Evolutionary conservation across 2,888 invertebrate genomes (phyloP).

Genomic region (Notodonta ziczac): DNA sequence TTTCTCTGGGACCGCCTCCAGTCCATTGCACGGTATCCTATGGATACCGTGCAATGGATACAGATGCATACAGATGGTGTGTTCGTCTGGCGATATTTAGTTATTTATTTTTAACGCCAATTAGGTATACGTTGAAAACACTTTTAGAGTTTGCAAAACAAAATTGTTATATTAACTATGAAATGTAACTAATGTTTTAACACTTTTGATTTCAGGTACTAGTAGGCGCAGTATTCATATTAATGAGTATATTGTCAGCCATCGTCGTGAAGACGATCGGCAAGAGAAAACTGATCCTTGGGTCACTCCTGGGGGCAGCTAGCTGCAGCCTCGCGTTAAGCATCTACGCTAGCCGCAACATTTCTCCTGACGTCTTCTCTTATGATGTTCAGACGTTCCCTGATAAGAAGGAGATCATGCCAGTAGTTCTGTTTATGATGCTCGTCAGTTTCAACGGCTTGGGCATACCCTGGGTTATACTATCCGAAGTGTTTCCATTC

Average conservation of each 20-base stretch:
- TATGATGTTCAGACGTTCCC: constrained; percentile 69
- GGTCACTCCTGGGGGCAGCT: constrained; percentile 61
- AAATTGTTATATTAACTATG: too few species aligned
- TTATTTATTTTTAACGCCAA: too few species aligned
- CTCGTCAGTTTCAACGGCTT: constrained; percentile 66
- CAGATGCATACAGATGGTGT: too few species aligned
- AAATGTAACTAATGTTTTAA: not conserved
- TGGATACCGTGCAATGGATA: too few species aligned
- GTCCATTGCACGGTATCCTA: too few species aligned
- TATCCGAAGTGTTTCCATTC: constrained; percentile 85
- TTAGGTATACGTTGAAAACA: too few species aligned
- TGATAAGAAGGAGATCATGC: constrained; percentile 65
- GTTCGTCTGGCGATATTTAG: too few species aligned
- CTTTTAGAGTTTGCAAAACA: too few species aligned
- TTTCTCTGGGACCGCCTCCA: too few species aligned
- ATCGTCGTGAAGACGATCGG: constrained; percentile 65
- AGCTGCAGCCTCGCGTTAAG: constrained; percentile 63
- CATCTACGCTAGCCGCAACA: constrained; percentile 55
- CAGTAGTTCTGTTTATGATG: constrained; percentile 69
- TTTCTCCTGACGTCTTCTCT: constrained; percentile 62
- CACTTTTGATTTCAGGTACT: constrained; percentile 58
- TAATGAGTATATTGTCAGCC: constrained; percentile 68
- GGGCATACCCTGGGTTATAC: constrained; percentile 83
- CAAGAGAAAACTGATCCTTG: constrained; percentile 69
- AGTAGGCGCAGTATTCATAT: constrained; percentile 65